Evolutionary conservation across 2,888 invertebrate species (phyloP).

Genomic region (Napeogenes inachia): DNA sequence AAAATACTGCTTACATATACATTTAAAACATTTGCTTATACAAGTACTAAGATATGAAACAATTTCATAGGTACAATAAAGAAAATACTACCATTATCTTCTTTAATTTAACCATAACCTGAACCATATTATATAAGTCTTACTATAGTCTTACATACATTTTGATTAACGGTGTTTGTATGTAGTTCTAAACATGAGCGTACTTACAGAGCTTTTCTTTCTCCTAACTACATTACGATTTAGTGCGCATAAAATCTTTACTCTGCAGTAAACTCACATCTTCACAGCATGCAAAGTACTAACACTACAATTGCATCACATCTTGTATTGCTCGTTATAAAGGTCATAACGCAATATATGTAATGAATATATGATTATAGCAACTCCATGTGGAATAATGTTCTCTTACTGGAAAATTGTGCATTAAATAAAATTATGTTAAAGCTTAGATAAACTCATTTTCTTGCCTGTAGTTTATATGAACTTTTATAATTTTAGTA

Average conservation of each 20-base stretch:
- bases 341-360: constrained; percentile 12
- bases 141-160: too few species aligned
- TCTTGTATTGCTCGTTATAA: constrained; percentile 17
- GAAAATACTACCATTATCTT: too few species aligned
- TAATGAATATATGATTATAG: constrained; percentile 25
- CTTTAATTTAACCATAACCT: too few species aligned
- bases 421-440: constrained; percentile 1
- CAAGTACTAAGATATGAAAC: too few species aligned
- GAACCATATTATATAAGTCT: too few species aligned
- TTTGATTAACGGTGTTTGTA: too few species aligned
- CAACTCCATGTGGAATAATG: constrained; percentile 18
- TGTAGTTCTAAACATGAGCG: neutral
- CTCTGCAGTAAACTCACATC: constrained; percentile 7
- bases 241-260: neutral
- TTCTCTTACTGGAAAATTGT: constrained; percentile 11
- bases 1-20: too few species aligned
- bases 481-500: too few species aligned
- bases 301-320: constrained; percentile 11
- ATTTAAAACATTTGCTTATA: too few species aligned
- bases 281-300: constrained; percentile 9
- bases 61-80: too few species aligned
- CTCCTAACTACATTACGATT: neutral
- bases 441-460: neutral
- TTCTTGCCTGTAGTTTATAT: too few species aligned
- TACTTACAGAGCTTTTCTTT: neutral